Evolutionary conservation across 2,797 vertebrate species (phyloP).

Genomic region (Enteromius viviparus): DNA sequence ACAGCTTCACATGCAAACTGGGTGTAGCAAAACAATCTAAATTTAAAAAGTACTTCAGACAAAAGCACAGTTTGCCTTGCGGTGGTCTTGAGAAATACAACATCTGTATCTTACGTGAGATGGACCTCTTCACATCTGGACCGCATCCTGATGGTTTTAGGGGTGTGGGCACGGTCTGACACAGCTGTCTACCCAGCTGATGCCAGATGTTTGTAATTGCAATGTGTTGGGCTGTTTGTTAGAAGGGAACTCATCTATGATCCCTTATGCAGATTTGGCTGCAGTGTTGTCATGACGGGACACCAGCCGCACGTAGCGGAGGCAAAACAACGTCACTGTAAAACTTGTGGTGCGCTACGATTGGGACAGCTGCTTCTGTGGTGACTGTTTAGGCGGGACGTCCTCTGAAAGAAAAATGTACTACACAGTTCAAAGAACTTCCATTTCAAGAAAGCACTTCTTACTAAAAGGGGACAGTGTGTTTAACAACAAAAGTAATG

Average conservation of each 20-base stretch:
- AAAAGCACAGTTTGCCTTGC: slow-evolving; percentile 64
- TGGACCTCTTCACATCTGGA: slow-evolving; percentile 74
- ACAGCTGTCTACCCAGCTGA: slow-evolving; percentile 74
- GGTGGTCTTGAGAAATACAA: slow-evolving; percentile 64
- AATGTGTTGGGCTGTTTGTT: slow-evolving; percentile 75
- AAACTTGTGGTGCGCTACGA: not conserved
- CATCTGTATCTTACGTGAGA: slow-evolving; percentile 80
- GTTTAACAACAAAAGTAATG: not conserved
- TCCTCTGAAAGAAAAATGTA: not conserved
- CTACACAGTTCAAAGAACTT: not conserved
- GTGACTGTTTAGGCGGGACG: not conserved
- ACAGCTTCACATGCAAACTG: slow-evolving; percentile 64
- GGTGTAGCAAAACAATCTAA: slow-evolving; percentile 70
- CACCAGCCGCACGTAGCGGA: slow-evolving; percentile 32
- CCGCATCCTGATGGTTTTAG: slow-evolving; percentile 66
- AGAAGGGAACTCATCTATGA: slow-evolving; percentile 76
- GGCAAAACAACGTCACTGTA: slow-evolving; percentile 48
- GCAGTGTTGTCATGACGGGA: slow-evolving; percentile 68
- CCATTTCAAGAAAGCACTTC: not conserved
- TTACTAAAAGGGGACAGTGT: not conserved
- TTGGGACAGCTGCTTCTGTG: not conserved
- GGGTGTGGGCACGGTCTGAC: slow-evolving; percentile 69
- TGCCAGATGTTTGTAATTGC: slow-evolving; percentile 78
- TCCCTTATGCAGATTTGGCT: slow-evolving; percentile 65
- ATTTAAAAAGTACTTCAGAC: slow-evolving; percentile 72